These are phyloP conservation scores for Agelastica alni DNA, from an alignment of 2,888 invertebrate genomes.

Conservation along the genomic window DNA sequence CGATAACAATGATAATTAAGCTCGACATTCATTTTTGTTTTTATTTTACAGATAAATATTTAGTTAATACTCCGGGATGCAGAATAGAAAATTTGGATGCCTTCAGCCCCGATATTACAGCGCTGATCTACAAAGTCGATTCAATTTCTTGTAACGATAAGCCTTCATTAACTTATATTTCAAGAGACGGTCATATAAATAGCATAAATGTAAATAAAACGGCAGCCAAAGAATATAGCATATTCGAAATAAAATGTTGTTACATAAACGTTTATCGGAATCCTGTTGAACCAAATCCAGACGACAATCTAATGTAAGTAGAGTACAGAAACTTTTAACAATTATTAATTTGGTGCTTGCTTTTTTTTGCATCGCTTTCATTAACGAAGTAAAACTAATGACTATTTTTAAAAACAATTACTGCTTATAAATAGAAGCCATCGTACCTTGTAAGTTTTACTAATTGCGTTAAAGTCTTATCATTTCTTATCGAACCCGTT, in stretches of 20 bases:
- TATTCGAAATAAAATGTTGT: constrained; percentile 20
- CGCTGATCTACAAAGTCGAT: constrained; percentile 17
- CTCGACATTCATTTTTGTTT: no score
- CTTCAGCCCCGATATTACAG: constrained; percentile 24
- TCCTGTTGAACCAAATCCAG: constrained; percentile 17
- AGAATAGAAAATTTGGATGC: constrained; percentile 24
- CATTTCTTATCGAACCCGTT: no score
- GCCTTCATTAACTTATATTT: constrained; percentile 20
- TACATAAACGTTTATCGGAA: constrained; percentile 21
- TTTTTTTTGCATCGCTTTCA: no score
- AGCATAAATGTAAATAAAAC: constrained; percentile 21
- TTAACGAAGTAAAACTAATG: no score
- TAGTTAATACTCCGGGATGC: constrained; percentile 29
- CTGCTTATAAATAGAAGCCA: no score
- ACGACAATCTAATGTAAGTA: constrained; percentile 24
- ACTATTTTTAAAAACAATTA: no score
- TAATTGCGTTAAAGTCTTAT: no score
- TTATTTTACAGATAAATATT: constrained; percentile 21
- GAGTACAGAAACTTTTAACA: background rate
- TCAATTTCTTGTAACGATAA: constrained; percentile 22
- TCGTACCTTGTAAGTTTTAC: no score
- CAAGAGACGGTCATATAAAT: constrained; percentile 1
- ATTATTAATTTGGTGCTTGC: no score
- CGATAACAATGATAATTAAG: no score
- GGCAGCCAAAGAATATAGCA: constrained; percentile 16